Evolutionary conservation across 2,113 vertebrate genomes (phyloP).

Genomic region (Oryctolagus cuniculus): DNA sequence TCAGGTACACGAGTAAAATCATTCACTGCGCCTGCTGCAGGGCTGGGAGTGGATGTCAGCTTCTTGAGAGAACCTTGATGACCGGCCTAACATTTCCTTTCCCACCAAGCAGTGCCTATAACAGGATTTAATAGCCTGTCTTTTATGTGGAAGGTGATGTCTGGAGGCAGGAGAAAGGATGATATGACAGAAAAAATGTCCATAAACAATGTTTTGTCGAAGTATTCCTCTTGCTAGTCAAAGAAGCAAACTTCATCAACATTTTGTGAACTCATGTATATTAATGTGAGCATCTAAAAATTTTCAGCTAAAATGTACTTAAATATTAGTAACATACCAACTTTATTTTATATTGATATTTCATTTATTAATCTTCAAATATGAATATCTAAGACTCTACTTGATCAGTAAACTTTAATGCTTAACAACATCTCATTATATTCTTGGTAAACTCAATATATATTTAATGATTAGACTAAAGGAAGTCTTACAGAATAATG

Average conservation of each 20-base stretch:
- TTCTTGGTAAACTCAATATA: background rate
- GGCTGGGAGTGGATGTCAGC: background rate
- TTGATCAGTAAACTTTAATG: conserved; percentile 38
- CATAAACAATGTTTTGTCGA: background rate
- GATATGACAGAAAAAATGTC: background rate
- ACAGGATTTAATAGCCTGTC: background rate
- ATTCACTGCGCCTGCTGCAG: background rate
- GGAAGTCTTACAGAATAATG: conserved; percentile 31
- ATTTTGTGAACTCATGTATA: background rate
- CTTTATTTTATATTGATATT: conserved; percentile 34
- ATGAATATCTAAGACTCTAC: background rate
- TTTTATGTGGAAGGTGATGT: background rate
- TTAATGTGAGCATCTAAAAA: background rate
- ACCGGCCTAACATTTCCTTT: background rate
- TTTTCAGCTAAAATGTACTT: background rate
- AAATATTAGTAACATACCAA: background rate
- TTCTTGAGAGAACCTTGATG: background rate
- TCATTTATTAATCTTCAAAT: background rate
- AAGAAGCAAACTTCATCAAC: background rate
- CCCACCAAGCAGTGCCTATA: no score
- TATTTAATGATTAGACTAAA: conserved; percentile 39
- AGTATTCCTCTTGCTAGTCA: background rate
- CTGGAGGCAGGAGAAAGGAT: background rate
- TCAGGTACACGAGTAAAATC: no score
- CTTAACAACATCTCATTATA: background rate